Conservation (phyloP, 2,797 vertebrate genomes). For the Pristis pectinata region DNA sequence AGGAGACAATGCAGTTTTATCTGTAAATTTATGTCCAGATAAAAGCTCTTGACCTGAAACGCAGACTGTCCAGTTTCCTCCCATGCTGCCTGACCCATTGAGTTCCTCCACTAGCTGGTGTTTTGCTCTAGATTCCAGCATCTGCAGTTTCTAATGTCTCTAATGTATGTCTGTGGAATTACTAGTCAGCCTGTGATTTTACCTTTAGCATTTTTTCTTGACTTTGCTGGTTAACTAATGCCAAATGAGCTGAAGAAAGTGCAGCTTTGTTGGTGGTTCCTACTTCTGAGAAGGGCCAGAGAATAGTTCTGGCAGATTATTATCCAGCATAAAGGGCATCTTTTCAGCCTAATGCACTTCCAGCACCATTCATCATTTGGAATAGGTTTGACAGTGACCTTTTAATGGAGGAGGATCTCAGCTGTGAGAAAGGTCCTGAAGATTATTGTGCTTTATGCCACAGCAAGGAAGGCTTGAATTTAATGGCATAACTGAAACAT, state of each 20-base stretch:
- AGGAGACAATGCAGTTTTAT: neutral
- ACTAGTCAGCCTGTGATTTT: neutral
- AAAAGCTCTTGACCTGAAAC: too few relatives aligned
- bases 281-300: neutral
- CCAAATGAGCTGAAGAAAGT: neutral
- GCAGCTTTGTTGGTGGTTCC: neutral
- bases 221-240: neutral
- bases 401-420: neutral
- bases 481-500: neutral
- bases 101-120: too few relatives aligned
- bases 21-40: neutral
- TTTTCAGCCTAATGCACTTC: neutral
- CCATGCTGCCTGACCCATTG: too few relatives aligned
- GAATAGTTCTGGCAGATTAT: neutral
- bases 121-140: too few relatives aligned
- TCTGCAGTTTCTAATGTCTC: too few relatives aligned
- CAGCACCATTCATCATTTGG: neutral
- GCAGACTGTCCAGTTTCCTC: too few relatives aligned
- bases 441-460: neutral
- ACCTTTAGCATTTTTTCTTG: too few relatives aligned
- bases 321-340: slow-evolving; percentile 15
- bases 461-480: neutral
- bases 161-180: neutral
- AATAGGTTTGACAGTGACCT: slow-evolving; percentile 1
- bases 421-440: neutral